Conservation (phyloP, 2,888 invertebrate genomes). For the Apodemia mormo region DNA sequence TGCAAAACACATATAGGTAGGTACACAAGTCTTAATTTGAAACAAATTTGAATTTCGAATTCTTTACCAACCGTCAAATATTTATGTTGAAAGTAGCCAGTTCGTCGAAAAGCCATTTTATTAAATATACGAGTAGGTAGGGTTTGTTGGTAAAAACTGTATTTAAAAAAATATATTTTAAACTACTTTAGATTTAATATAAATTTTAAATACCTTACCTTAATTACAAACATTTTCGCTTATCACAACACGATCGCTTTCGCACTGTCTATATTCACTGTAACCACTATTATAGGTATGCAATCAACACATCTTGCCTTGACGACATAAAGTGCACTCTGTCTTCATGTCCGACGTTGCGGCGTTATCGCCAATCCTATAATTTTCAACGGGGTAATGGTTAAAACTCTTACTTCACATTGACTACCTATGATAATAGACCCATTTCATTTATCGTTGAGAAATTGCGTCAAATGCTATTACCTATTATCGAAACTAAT, state of each 20-base stretch:
- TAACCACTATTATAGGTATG: slow-evolving; percentile 13
- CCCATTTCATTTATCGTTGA: slow-evolving; percentile 19
- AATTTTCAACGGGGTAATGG: slow-evolving; percentile 63
- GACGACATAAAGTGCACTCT: slow-evolving; percentile 43
- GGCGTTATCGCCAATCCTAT: slow-evolving; percentile 70
- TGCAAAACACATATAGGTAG: too few relatives aligned
- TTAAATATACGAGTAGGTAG: too few relatives aligned
- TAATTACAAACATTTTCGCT: neutral
- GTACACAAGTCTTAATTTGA: too few relatives aligned
- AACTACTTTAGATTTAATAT: too few relatives aligned
- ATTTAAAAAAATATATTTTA: too few relatives aligned
- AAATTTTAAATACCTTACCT: neutral
- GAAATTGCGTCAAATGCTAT: neutral
- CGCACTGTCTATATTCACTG: neutral
- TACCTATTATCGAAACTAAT: neutral
- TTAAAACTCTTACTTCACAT: slow-evolving; percentile 60
- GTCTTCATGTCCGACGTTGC: slow-evolving; percentile 62
- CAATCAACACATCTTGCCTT: slow-evolving; percentile 54
- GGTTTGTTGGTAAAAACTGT: too few relatives aligned
- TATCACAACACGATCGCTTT: neutral
- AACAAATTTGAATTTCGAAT: too few relatives aligned
- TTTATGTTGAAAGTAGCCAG: too few relatives aligned
- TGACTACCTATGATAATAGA: slow-evolving; percentile 63
- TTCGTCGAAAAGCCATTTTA: too few relatives aligned
- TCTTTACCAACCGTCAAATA: too few relatives aligned